These are phyloP conservation scores for Synaphobranchus kaupii DNA, from an alignment of 2,797 vertebrate genomes.

Conservation along the genomic window DNA sequence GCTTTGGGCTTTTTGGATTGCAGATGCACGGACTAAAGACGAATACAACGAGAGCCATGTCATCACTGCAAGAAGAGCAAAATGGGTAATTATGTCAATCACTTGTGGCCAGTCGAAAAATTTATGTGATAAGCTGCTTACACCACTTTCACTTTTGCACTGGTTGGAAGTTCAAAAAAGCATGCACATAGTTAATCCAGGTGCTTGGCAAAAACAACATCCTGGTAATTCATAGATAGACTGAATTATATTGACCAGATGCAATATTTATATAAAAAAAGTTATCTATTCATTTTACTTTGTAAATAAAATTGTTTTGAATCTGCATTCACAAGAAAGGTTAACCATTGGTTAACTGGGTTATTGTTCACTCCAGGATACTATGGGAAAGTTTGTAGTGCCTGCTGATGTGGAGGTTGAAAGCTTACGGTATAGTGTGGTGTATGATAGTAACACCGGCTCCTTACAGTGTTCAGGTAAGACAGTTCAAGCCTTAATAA, in stretches of 20 bases:
- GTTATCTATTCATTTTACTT: not conserved
- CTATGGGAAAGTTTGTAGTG: slow-evolving; percentile 62
- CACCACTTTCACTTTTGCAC: not conserved
- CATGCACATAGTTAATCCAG: not conserved
- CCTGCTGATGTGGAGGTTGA: slow-evolving; percentile 73
- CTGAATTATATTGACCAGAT: not conserved
- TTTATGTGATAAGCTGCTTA: not conserved
- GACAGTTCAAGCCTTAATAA: not conserved
- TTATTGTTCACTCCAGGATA: slow-evolving; percentile 60
- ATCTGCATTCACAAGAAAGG: not conserved
- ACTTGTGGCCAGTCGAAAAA: not conserved
- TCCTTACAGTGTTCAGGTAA: slow-evolving; percentile 58
- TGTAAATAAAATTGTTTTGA: not conserved
- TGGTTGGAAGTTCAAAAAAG: not conserved
- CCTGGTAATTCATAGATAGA: no score
- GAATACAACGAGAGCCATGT: slow-evolving; percentile 81
- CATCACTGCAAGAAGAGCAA: slow-evolving; percentile 74
- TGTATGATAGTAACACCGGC: slow-evolving; percentile 77
- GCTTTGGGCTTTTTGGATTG: slow-evolving; percentile 37
- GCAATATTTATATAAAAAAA: not conserved
- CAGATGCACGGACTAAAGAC: slow-evolving; percentile 79
- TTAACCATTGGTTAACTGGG: not conserved
- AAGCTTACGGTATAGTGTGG: slow-evolving; percentile 77
- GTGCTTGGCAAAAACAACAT: not conserved
- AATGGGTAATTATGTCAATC: slow-evolving; percentile 63